These are phyloP conservation scores for Azemiops feae DNA, from an alignment of 2,113 vertebrate genomes.

Conservation along the genomic window DNA sequence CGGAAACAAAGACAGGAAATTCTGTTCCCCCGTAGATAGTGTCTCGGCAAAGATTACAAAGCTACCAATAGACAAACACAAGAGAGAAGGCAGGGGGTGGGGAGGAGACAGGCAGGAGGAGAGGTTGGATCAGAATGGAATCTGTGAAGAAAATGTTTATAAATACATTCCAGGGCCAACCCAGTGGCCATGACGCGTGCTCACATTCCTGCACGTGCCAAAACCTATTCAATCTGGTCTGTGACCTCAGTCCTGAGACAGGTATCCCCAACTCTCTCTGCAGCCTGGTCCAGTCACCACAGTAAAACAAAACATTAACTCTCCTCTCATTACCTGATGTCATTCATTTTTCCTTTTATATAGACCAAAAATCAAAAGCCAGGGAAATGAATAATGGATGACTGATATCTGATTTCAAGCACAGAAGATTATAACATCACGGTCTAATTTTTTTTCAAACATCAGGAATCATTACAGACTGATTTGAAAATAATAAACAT, in stretches of 20 bases:
- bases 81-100: conserved; percentile 67
- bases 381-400: background rate
- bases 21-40: conserved; percentile 83
- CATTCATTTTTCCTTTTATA: background rate
- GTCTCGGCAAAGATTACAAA: conserved; percentile 82
- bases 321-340: conserved; percentile 11
- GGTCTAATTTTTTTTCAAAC: background rate
- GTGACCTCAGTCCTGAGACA: conserved; percentile 28
- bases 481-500: background rate
- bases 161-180: conserved; percentile 74
- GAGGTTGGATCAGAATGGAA: conserved; percentile 79
- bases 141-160: conserved; percentile 75
- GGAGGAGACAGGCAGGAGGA: conserved; percentile 65
- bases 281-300: conserved; percentile 34
- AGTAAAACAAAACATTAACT: background rate
- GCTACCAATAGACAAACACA: conserved; percentile 79
- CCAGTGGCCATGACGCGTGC: conserved; percentile 67
- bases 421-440: background rate
- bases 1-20: conserved; percentile 84
- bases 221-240: conserved; percentile 36
- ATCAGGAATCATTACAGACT: background rate
- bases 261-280: conserved; percentile 56
- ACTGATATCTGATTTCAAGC: background rate
- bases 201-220: conserved; percentile 73
- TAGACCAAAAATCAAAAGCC: background rate